A percentile compares a stretch with the other conserved stretches of the same genome.
These are phyloP conservation scores for Aspidapion aeneum DNA, from an alignment of 2,888 invertebrate species.

Conservation along the genomic window DNA sequence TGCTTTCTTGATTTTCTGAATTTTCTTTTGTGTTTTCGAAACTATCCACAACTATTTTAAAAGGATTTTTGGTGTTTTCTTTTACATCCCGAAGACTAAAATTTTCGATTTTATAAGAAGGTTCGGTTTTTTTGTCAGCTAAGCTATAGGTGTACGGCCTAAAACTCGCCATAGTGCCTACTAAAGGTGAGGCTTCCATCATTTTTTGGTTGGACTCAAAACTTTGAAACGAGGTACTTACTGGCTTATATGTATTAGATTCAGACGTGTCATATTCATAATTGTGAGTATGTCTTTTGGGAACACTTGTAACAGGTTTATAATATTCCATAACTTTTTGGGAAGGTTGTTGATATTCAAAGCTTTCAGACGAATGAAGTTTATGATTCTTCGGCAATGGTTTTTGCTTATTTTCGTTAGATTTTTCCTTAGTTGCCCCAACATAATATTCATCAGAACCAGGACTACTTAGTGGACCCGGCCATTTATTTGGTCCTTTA, in stretches of 20 bases:
- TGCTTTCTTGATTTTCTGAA: neutral
- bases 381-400: neutral
- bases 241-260: neutral
- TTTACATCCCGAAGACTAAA: neutral
- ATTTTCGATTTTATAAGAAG: neutral
- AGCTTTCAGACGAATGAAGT: neutral
- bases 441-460: neutral
- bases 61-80: constrained; percentile 1
- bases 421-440: neutral
- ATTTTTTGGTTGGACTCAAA: neutral
- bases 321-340: neutral
- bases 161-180: constrained; percentile 6
- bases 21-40: neutral
- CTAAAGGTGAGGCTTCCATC: neutral
- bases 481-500: neutral
- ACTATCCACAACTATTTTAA: constrained; percentile 13
- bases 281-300: neutral
- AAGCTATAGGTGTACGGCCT: constrained; percentile 17
- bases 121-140: neutral
- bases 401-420: neutral
- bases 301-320: neutral
- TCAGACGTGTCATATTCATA: neutral
- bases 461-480: neutral
- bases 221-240: neutral
- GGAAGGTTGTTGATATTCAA: neutral